Percentiles rank a stretch among this genome's conserved stretches.
These are phyloP conservation scores for Oligia fasciuncula DNA, from an alignment of 2,888 invertebrate genomes.

Conservation along the genomic window DNA sequence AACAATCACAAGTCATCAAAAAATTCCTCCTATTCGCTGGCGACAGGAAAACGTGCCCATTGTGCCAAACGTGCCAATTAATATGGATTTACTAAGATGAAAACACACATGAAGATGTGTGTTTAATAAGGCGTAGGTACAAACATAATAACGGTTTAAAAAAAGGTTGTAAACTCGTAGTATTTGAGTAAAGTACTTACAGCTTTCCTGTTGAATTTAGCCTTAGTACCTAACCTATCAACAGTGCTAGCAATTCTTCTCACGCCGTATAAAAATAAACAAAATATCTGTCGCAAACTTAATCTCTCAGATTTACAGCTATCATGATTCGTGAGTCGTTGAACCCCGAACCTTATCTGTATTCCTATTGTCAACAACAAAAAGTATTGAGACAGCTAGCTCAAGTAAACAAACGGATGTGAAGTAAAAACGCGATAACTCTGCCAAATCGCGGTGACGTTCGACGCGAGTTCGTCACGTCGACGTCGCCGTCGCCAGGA, in stretches of 20 bases:
- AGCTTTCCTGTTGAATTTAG: conserved; percentile 13
- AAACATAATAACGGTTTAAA: background rate
- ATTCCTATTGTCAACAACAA: conserved; percentile 58
- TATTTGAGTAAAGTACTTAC: conserved; percentile 8
- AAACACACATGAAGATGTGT: background rate
- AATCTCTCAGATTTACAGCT: conserved; percentile 50
- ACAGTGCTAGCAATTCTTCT: conserved; percentile 14
- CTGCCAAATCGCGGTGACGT: conserved; percentile 43
- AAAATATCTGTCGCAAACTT: conserved; percentile 21
- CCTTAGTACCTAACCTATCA: background rate
- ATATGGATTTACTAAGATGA: conserved; percentile 22
- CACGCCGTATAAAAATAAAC: conserved; percentile 26
- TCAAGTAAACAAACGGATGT: conserved; percentile 47
- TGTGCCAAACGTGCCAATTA: no score
- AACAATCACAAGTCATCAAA: background rate
- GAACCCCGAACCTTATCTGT: conserved; percentile 51
- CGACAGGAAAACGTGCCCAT: background rate
- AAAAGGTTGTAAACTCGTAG: conserved; percentile 12
- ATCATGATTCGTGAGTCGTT: conserved; percentile 22
- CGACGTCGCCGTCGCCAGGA: conserved; percentile 40
- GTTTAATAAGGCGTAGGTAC: conserved; percentile 16
- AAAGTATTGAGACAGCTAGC: conserved; percentile 43
- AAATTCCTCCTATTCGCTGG: background rate
- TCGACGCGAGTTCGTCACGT: conserved; percentile 41
- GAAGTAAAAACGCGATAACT: conserved; percentile 58